Evolutionary conservation across 1,140 invertebrate genomes (phyloP).

Genomic region (Bacillus rossius): DNA sequence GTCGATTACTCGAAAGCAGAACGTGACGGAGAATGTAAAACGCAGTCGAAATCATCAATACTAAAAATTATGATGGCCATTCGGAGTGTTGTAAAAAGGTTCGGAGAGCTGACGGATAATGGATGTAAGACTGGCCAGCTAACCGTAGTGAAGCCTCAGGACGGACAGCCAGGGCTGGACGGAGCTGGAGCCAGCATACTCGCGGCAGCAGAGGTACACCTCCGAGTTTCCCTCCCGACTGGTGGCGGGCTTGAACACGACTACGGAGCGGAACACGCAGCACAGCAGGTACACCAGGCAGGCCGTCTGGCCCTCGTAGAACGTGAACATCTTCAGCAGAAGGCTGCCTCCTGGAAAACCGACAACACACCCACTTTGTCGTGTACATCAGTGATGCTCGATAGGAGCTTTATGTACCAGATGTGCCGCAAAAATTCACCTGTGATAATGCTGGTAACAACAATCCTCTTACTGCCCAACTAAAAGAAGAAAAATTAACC

Average conservation of each 20-base stretch:
- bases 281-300: constrained; percentile 75
- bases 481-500: too few species aligned
- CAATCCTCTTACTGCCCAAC: too few species aligned
- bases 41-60: too few species aligned
- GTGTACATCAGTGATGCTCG: too few species aligned
- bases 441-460: too few species aligned
- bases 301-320: constrained; percentile 77
- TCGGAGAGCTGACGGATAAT: not conserved
- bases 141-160: constrained; percentile 46
- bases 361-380: constrained; percentile 9
- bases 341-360: constrained; percentile 62
- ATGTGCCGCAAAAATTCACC: too few species aligned
- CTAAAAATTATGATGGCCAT: too few species aligned
- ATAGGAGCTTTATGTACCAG: too few species aligned
- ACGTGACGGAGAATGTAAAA: too few species aligned
- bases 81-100: too few species aligned
- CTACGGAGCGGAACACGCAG: constrained; percentile 63
- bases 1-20: too few species aligned
- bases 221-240: constrained; percentile 95
- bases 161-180: constrained; percentile 42
- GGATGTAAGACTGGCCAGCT: not conserved
- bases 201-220: constrained; percentile 77
- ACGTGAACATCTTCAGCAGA: constrained; percentile 90
- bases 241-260: constrained; percentile 80
- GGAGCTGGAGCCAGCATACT: constrained; percentile 49